Percentiles rank a stretch among this genome's conserved stretches.
These are phyloP conservation scores for Chironomus tepperi DNA, from an alignment of 1,140 invertebrate species.

Conservation along the genomic window DNA sequence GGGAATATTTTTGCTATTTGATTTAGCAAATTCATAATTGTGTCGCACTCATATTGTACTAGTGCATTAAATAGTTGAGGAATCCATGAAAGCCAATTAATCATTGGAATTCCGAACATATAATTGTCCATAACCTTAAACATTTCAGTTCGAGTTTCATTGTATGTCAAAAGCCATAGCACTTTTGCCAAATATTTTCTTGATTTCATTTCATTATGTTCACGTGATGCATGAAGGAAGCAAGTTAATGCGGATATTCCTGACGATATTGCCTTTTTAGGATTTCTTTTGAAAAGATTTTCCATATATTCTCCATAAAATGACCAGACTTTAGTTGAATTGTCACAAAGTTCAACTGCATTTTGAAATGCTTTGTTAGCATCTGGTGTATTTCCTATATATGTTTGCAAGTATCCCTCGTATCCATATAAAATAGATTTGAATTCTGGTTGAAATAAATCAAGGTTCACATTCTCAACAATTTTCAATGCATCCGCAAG, in stretches of 20 bases:
- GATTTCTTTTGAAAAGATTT: conserved; percentile 60
- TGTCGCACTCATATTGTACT: conserved; percentile 81
- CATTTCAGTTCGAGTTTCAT: conserved; percentile 74
- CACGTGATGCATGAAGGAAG: conserved; percentile 88
- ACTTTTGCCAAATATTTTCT: conserved; percentile 94
- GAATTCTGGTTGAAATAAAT: conserved; percentile 94
- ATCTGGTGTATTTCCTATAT: conserved; percentile 77
- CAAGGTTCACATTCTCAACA: conserved; percentile 90
- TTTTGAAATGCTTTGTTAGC: conserved; percentile 94
- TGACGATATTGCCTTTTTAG: conserved; percentile 59
- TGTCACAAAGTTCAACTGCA: conserved; percentile 87
- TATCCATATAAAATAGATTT: conserved; percentile 92
- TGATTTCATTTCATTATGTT: conserved; percentile 92
- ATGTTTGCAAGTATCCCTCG: conserved; percentile 83
- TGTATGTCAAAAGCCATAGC: conserved; percentile 90
- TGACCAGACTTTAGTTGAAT: conserved; percentile 89
- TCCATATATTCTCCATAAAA: conserved; percentile 95
- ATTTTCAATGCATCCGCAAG: conserved; percentile 89
- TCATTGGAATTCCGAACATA: conserved; percentile 82
- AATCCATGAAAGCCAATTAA: conserved; percentile 96
- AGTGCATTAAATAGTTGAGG: conserved; percentile 89
- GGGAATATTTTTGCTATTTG: conserved; percentile 91
- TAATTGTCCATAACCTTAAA: conserved; percentile 89
- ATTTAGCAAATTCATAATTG: conserved; percentile 80
- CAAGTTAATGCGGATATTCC: conserved; percentile 88